Percentiles rank a stretch among this genome's conserved stretches.
Evolutionary conservation across 2,797 vertebrate genomes (phyloP).

Genomic region (Bufotes viridis): DNA sequence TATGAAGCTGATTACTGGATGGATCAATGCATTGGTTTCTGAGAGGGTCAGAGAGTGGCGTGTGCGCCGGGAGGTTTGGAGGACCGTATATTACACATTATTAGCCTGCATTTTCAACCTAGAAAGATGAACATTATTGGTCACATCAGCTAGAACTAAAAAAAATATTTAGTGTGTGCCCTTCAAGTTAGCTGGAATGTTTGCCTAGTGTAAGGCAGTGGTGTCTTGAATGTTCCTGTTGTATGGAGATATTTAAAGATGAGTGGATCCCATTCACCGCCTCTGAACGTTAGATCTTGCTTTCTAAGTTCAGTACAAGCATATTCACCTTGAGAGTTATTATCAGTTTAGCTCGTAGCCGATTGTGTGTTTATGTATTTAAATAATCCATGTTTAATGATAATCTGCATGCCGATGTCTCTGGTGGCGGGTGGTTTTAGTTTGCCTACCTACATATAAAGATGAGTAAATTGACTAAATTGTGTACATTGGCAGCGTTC

Average conservation of each 20-base stretch:
- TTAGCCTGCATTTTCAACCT: too few relatives aligned
- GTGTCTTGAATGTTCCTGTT: background rate
- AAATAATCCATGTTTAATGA: conserved; percentile 21
- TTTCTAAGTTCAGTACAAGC: background rate
- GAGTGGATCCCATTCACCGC: background rate
- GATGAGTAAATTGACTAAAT: conserved; percentile 27
- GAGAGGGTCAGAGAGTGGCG: too few relatives aligned
- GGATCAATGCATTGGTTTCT: too few relatives aligned
- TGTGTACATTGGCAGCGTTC: conserved; percentile 33
- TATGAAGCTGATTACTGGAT: too few relatives aligned
- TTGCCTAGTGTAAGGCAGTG: background rate
- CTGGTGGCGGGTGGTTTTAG: conserved; percentile 16
- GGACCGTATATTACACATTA: too few relatives aligned
- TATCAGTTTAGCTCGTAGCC: conserved; percentile 3
- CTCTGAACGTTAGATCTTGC: background rate
- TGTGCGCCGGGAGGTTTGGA: too few relatives aligned
- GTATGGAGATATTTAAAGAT: background rate
- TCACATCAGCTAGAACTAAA: background rate
- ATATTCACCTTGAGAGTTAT: conserved; percentile 35
- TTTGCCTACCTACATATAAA: conserved; percentile 34
- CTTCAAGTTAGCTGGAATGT: background rate
- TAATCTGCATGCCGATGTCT: conserved; percentile 17
- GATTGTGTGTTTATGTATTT: conserved; percentile 37
- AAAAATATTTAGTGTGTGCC: background rate
- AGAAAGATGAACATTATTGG: background rate